phyloP scores from a whole-genome alignment of 2,888 invertebrate species.

The Andrena camellia region DNA sequence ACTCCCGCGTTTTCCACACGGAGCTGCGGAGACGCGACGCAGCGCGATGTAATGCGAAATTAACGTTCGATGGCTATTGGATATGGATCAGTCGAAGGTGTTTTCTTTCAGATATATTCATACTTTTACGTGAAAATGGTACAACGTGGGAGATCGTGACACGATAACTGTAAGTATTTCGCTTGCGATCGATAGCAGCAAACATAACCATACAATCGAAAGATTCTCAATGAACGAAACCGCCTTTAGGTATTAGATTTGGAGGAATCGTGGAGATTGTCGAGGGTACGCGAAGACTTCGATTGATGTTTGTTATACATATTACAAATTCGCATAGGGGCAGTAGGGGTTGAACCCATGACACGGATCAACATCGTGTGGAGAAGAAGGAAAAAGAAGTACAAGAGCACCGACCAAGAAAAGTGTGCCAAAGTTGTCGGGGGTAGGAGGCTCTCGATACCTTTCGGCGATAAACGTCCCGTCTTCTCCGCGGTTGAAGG shows the following conservation, averaged over 20 bases:
- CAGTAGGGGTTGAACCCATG: not conserved
- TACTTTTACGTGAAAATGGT: no score
- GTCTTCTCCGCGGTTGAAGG: conserved; percentile 10
- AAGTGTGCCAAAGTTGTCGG: conserved; percentile 58
- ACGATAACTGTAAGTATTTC: no score
- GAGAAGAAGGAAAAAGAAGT: not conserved
- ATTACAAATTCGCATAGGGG: not conserved
- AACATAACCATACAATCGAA: no score
- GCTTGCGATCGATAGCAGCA: no score
- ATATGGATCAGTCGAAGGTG: not conserved
- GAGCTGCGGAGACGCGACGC: no score
- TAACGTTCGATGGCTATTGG: not conserved
- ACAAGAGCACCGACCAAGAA: not conserved
- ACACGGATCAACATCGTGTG: not conserved
- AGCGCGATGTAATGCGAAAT: not conserved
- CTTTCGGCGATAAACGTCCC: conserved; percentile 52
- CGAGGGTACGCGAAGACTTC: no score
- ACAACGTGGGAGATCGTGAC: no score
- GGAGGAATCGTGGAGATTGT: no score
- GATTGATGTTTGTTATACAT: not conserved
- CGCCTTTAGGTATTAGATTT: no score
- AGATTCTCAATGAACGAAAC: no score
- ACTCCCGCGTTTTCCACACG: not conserved
- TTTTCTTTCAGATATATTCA: not conserved
- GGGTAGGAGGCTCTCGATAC: conserved; percentile 45